Conservation (phyloP, 2,113 vertebrate species). For the Actenoides lindsayi region DNA sequence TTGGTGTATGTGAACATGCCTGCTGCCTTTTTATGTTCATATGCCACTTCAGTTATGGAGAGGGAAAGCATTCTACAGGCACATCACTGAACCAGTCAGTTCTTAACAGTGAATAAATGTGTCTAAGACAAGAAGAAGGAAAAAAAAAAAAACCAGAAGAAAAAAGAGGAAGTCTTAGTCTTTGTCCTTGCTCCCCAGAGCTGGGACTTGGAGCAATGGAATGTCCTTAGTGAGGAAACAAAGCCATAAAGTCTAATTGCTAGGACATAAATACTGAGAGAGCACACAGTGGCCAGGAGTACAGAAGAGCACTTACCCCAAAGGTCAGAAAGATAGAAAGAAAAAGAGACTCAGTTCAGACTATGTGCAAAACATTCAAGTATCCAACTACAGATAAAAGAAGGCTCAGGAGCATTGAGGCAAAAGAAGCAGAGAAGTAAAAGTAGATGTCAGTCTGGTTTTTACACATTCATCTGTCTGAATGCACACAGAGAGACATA, state of each 20-base stretch:
- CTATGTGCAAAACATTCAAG: background rate
- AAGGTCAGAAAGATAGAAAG: background rate
- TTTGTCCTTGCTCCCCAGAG: background rate
- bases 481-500: background rate
- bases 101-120: background rate
- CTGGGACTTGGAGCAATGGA: background rate
- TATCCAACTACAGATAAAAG: background rate
- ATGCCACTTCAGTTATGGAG: background rate
- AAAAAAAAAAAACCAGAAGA: background rate
- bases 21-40: background rate
- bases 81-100: background rate
- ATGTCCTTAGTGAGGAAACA: slow-evolving; percentile 11
- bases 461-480: background rate
- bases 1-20: background rate
- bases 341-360: background rate
- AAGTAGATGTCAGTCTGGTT: background rate
- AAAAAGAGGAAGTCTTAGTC: background rate
- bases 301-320: background rate
- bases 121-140: background rate
- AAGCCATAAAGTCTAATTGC: slow-evolving; percentile 11
- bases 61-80: background rate
- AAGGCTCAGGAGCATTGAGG: background rate
- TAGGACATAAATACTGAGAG: background rate
- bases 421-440: background rate
- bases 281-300: background rate